These are phyloP conservation scores for Phylloscopus trochilus DNA, from an alignment of 2,113 vertebrate genomes.

Conservation along the genomic window DNA sequence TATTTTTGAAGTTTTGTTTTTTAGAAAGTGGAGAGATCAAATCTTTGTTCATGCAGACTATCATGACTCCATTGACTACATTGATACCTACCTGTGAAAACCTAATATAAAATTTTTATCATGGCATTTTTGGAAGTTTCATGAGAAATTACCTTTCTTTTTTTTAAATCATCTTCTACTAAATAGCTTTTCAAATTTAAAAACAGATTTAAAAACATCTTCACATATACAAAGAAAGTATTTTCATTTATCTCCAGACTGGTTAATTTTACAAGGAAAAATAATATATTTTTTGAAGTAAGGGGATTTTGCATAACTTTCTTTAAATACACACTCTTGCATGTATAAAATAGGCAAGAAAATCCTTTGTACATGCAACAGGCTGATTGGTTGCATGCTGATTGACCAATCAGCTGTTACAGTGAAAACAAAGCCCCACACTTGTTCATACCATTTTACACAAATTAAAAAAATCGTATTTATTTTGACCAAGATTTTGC, in stretches of 20 bases:
- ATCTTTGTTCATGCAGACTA: background rate
- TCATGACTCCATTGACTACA: background rate
- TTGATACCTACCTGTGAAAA: background rate
- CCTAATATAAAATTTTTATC: background rate
- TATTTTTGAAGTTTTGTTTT: background rate
- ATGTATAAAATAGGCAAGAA: background rate
- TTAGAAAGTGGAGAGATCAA: background rate
- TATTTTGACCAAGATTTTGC: background rate
- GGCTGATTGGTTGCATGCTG: background rate
- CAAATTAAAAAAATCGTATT: background rate
- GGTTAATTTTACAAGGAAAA: background rate
- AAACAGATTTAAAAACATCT: background rate
- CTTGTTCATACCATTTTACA: background rate
- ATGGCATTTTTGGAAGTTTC: background rate
- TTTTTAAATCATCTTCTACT: background rate
- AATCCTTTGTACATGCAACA: background rate
- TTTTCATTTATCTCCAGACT: background rate
- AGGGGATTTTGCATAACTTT: background rate
- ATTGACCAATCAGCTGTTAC: accelerated
- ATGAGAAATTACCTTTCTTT: background rate
- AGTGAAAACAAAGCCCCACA: background rate
- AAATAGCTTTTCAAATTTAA: background rate
- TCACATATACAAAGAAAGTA: background rate
- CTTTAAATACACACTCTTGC: background rate
- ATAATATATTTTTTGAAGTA: background rate